Evolutionary conservation across 2,113 vertebrate species (phyloP), one percentile per base, ranked within the genome.

Genomic region (Phalacrocorax aristotelis): DNA sequence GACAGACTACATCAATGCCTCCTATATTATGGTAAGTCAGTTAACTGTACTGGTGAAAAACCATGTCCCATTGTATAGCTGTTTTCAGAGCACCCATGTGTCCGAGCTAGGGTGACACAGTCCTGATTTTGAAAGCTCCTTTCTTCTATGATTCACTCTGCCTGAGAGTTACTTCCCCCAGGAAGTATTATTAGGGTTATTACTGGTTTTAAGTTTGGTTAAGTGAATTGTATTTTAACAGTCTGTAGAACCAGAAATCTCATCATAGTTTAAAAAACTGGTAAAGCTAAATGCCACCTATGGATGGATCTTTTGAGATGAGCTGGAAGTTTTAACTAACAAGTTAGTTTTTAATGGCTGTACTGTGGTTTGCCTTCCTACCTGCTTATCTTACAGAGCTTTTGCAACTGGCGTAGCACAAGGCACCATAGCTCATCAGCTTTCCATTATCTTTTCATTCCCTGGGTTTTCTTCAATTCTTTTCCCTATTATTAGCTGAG

Each of bases 1-100:
- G 10, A 98, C 99, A 11, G 99, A 99, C 96, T 99, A 99, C 97
- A 99, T 99, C 70, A 99, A 99, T 81, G 99, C 99, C 34, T 99
- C 99, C 19, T 99, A 99, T 72, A 96, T 99, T 65, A 97, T 99
- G 97, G 99, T 99, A 95, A 98, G 98, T 97, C 58, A 62, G 7
- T 74, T 68, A 40, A 89, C 10, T 32, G 38, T 38, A 26, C 13
- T 62, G 23, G 12, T 81, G 52, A 82, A 49, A 69, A 94, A 17
- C n/a, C 23, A 2, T 15, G 10, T 64, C 57, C 26, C 14, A 26
- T 25, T 57, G 19, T 38, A 20, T 11, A 61, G 44, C n/a, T 93
- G 32, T 84, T 70, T 76, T 32, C 66, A 87, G 54, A 91, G 61
- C 49, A 77, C 58, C 32, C 52, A 5, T 13, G 27, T 49, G 29